Evolutionary conservation across 2,797 vertebrate genomes (phyloP).

Genomic region (Garrulus glandarius): DNA sequence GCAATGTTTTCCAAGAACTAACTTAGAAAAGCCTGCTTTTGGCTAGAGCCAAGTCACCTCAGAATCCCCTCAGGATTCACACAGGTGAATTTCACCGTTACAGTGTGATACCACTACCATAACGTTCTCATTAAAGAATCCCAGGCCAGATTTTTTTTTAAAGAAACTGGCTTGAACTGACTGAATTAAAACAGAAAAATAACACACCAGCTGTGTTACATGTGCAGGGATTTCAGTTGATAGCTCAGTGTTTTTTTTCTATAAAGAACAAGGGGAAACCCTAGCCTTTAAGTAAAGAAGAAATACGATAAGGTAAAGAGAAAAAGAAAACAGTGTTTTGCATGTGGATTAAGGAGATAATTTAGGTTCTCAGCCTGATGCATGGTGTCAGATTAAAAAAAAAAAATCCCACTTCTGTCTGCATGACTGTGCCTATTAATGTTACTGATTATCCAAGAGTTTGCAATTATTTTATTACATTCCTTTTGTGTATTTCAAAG

Average conservation of each 20-base stretch:
- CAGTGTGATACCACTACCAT: neutral
- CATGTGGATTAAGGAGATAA: neutral
- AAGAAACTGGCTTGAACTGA: neutral
- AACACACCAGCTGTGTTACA: neutral
- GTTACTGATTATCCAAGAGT: neutral
- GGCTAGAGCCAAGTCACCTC: neutral
- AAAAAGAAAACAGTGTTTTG: neutral
- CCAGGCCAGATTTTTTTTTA: neutral
- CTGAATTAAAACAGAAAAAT: neutral
- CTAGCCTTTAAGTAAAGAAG: neutral
- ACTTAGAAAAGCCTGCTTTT: neutral
- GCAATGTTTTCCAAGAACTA: neutral
- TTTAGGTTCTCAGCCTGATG: neutral
- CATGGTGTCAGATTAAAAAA: neutral
- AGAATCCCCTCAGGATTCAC: neutral
- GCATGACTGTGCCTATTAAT: neutral
- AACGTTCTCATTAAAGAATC: neutral
- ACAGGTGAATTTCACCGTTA: neutral
- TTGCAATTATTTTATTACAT: neutral
- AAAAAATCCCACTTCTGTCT: neutral
- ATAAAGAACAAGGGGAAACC: neutral
- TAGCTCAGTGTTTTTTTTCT: neutral
- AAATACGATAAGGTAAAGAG: neutral
- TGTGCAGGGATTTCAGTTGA: neutral
- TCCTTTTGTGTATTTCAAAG: slow-evolving; percentile 1